phyloP scores from a whole-genome alignment of 2,113 vertebrate genomes.

The Melospiza melodia region DNA sequence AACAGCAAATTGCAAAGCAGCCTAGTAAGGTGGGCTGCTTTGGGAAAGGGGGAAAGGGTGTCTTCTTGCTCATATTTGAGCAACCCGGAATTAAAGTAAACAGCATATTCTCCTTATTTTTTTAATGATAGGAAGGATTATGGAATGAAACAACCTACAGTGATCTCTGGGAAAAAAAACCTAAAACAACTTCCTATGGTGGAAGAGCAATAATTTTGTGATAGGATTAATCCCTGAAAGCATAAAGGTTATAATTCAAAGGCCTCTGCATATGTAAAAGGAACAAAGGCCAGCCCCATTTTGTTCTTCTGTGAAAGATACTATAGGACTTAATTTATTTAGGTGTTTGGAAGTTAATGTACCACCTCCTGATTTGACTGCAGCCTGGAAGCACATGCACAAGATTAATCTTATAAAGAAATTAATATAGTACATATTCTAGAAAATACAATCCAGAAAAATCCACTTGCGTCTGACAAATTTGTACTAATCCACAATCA shows the following conservation, averaged over 20 bases:
- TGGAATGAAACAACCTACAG: background rate
- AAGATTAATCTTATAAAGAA: background rate
- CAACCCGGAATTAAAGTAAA: background rate
- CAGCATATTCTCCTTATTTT: background rate
- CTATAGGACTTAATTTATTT: background rate
- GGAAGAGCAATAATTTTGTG: background rate
- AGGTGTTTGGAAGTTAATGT: background rate
- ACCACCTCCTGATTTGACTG: background rate
- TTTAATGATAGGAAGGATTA: background rate
- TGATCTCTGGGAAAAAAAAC: background rate
- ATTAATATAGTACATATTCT: background rate
- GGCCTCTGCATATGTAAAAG: background rate
- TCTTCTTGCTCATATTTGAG: background rate
- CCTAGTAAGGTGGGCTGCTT: background rate
- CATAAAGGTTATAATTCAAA: background rate
- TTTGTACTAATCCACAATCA: conserved; percentile 55
- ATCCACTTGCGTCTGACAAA: conserved; percentile 38
- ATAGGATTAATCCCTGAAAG: background rate
- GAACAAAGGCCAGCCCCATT: background rate
- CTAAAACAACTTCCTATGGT: background rate
- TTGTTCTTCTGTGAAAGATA: background rate
- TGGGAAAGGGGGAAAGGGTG: background rate
- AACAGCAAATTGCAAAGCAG: background rate
- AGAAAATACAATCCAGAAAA: conserved; percentile 48
- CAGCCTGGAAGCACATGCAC: conserved; percentile 44